Conservation (phyloP, 2,113 vertebrate species). For the Atherinomorus stipes region DNA sequence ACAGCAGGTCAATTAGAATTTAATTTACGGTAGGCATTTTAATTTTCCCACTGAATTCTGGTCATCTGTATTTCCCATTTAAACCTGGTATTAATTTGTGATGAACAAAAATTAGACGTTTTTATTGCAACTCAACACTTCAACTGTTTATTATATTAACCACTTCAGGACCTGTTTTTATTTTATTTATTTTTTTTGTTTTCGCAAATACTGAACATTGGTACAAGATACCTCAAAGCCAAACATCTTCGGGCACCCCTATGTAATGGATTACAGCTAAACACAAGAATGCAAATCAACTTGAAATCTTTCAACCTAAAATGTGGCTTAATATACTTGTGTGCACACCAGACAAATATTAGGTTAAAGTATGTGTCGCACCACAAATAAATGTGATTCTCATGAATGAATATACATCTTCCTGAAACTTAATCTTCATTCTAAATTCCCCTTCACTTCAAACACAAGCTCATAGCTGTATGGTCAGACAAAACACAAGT, state of each 20-base stretch:
- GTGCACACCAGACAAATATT: constrained; percentile 11
- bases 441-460: constrained; percentile 40
- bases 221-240: no score
- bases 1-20: constrained; percentile 27
- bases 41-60: not conserved
- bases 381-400: constrained; percentile 27
- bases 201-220: no score
- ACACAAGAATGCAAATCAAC: no score
- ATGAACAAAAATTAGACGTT: constrained; percentile 16
- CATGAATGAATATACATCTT: constrained; percentile 36
- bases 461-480: constrained; percentile 30
- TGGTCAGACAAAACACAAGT: constrained; percentile 43
- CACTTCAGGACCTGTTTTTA: no score
- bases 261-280: no score
- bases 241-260: no score
- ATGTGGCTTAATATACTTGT: no score
- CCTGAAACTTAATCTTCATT: not conserved
- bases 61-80: constrained; percentile 22
- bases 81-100: constrained; percentile 59
- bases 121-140: not conserved
- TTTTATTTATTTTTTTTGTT: no score
- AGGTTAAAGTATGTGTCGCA: constrained; percentile 36
- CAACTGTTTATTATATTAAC: no score
- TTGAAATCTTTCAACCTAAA: no score
- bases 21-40: constrained; percentile 9